phyloP scores from a whole-genome alignment of 2,113 vertebrate species.

The Ceratotherium simum region DNA sequence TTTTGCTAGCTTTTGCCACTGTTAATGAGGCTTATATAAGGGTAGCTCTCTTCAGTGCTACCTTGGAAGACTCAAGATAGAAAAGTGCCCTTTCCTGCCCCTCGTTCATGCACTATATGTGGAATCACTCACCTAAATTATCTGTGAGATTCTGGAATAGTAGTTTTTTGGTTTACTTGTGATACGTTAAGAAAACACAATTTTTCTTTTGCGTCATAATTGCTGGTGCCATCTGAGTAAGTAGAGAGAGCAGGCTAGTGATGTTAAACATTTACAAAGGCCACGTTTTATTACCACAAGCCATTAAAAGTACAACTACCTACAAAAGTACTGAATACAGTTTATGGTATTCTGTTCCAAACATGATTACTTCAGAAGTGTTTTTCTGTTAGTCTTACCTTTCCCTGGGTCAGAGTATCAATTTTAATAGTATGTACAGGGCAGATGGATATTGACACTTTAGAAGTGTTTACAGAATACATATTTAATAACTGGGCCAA shows the following conservation, averaged over 20 bases:
- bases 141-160: background rate
- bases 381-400: background rate
- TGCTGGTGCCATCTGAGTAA: background rate
- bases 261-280: background rate
- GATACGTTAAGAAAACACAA: background rate
- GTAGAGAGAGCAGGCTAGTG: background rate
- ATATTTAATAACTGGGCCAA: background rate
- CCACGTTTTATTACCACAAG: background rate
- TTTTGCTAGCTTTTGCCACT: background rate
- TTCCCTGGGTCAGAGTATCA: background rate
- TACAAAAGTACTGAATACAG: background rate
- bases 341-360: background rate
- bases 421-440: background rate
- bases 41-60: background rate
- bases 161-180: background rate
- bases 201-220: background rate
- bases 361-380: background rate
- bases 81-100: background rate
- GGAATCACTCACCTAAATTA: background rate
- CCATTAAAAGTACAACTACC: background rate
- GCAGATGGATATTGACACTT: constrained; percentile 13
- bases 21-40: background rate
- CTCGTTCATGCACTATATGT: background rate
- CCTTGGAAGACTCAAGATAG: background rate
- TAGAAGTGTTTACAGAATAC: constrained; percentile 42